Evolutionary conservation across 2,888 invertebrate genomes (phyloP).

Genomic region (Cyrtodaria siliqua): DNA sequence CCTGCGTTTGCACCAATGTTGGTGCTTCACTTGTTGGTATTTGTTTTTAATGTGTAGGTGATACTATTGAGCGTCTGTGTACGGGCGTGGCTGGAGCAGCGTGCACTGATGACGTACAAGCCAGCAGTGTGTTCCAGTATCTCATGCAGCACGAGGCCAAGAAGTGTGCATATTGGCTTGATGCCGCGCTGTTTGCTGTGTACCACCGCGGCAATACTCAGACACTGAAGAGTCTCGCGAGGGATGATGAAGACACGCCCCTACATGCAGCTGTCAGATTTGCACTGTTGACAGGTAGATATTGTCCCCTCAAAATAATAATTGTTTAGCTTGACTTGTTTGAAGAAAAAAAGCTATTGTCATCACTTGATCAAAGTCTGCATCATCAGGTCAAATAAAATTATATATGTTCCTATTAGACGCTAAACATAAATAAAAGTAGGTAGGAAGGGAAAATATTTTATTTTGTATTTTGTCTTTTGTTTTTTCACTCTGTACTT

Average conservation of each 20-base stretch:
- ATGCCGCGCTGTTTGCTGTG: conserved; percentile 60
- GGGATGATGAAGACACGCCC: conserved; percentile 61
- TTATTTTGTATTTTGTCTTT: too few species aligned
- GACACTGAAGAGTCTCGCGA: conserved; percentile 37
- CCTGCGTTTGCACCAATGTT: too few species aligned
- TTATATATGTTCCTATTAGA: too few species aligned
- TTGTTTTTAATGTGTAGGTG: conserved; percentile 39
- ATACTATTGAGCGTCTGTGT: conserved; percentile 17
- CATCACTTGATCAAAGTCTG: too few species aligned
- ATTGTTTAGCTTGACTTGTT: not conserved
- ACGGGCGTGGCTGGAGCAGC: conserved; percentile 41
- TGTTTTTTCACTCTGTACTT: too few species aligned
- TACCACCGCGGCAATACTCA: conserved; percentile 40
- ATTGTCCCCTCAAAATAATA: too few species aligned
- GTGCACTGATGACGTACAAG: conserved; percentile 26
- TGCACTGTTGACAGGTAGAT: conserved; percentile 65
- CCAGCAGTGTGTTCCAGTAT: conserved; percentile 47
- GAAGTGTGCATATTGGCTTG: conserved; percentile 44
- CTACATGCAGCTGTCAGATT: conserved; percentile 70
- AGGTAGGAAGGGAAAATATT: too few species aligned
- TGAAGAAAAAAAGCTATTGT: not conserved
- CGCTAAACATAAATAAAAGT: too few species aligned
- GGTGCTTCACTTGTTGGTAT: too few species aligned
- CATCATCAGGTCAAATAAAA: too few species aligned
- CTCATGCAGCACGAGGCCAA: conserved; percentile 18